A percentile compares a stretch with the other conserved stretches of the same genome.
Evolutionary conservation across 1,140 invertebrate genomes (phyloP).

Genomic region (Drosophila equinoxialis): DNA sequence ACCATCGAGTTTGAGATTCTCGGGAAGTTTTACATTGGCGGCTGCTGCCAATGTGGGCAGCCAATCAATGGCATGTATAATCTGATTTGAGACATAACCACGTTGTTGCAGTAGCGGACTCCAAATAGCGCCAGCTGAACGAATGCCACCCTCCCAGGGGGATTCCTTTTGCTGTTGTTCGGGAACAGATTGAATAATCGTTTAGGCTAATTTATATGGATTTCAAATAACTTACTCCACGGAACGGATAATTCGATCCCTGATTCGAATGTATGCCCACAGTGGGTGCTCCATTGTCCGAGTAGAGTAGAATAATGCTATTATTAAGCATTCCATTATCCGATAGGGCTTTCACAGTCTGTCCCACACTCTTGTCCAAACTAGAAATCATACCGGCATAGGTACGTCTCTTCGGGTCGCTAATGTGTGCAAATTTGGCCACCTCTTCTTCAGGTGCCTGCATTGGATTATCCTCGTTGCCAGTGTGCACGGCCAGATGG

Average conservation of each 20-base stretch:
- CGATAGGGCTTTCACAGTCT: slow-evolving; percentile 88
- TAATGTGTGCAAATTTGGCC: slow-evolving; percentile 89
- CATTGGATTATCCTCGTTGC: slow-evolving; percentile 87
- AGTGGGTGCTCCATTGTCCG: slow-evolving; percentile 92
- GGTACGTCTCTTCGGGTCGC: slow-evolving; percentile 88
- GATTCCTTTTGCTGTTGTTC: slow-evolving; percentile 87
- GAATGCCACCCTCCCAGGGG: slow-evolving; percentile 93
- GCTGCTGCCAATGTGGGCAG: slow-evolving; percentile 90
- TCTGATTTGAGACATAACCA: slow-evolving; percentile 88
- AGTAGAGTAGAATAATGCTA: slow-evolving; percentile 88
- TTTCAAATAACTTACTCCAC: slow-evolving; percentile 86
- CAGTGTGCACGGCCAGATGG: slow-evolving; percentile 92
- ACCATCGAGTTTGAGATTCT: slow-evolving; percentile 86
- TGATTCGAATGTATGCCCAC: slow-evolving; percentile 88
- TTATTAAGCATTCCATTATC: slow-evolving; percentile 88
- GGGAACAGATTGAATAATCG: background rate
- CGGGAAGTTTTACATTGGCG: slow-evolving; percentile 83
- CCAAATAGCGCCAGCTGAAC: slow-evolving; percentile 92
- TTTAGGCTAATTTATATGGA: background rate
- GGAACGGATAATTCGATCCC: slow-evolving; percentile 94
- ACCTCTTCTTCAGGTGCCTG: slow-evolving; percentile 91
- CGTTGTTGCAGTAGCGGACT: slow-evolving; percentile 86
- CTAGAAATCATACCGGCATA: slow-evolving; percentile 94
- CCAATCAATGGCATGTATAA: slow-evolving; percentile 95
- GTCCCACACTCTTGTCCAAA: slow-evolving; percentile 92